Percentiles rank a stretch among this genome's conserved stretches.
These are phyloP conservation scores for Caenorhabditis panamensis DNA, from an alignment of 2,888 invertebrate species.

Conservation along the genomic window DNA sequence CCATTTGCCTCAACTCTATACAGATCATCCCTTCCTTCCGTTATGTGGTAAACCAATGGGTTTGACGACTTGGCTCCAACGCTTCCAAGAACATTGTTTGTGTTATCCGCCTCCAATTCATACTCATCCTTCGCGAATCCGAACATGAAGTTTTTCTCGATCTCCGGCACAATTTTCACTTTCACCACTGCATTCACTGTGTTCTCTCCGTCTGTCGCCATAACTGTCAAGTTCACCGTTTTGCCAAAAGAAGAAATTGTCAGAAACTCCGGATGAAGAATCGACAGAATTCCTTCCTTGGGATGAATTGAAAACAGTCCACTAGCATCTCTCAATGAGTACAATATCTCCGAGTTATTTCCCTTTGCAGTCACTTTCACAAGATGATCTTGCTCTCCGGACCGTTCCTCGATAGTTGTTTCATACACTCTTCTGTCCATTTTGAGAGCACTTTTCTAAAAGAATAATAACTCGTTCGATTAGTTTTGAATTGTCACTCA, in stretches of 20 bases:
- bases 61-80: conserved; percentile 30
- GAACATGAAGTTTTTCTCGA: conserved; percentile 47
- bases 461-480: neutral
- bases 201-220: conserved; percentile 52
- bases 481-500: neutral
- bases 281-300: conserved; percentile 64
- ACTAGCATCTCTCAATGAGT: conserved; percentile 59
- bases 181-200: conserved; percentile 32
- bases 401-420: conserved; percentile 56
- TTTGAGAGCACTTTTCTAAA: conserved; percentile 49
- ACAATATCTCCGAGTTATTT: conserved; percentile 46
- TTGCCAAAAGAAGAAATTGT: conserved; percentile 56
- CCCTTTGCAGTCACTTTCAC: conserved; percentile 54
- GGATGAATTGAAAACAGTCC: conserved; percentile 69
- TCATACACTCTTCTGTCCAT: conserved; percentile 50
- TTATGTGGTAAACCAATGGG: conserved; percentile 44
- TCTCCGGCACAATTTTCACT: conserved; percentile 35
- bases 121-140: conserved; percentile 52
- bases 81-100: conserved; percentile 26
- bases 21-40: conserved; percentile 51
- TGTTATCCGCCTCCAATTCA: conserved; percentile 22
- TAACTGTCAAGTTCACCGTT: conserved; percentile 56
- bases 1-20: conserved; percentile 48
- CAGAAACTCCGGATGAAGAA: conserved; percentile 67
- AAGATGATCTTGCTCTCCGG: conserved; percentile 53